Percentiles rank a stretch among this genome's conserved stretches.
phyloP scores from a whole-genome alignment of 1,140 invertebrate species.

The Microplitis mediator region DNA sequence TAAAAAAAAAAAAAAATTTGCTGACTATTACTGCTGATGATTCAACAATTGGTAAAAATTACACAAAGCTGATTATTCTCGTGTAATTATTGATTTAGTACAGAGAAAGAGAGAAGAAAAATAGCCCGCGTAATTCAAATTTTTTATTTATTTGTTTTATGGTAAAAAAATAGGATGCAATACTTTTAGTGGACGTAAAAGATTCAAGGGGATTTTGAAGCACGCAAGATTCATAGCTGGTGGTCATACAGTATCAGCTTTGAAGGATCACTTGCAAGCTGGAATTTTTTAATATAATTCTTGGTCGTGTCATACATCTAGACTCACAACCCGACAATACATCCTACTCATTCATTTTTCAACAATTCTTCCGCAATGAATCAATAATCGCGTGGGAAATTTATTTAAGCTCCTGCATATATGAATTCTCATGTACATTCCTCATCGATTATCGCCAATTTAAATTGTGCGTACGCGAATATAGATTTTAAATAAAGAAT shows the following conservation, averaged over 20 bases:
- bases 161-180: no score
- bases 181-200: neutral
- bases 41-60: no score
- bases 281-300: slow-evolving; percentile 44
- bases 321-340: neutral
- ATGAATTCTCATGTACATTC: neutral
- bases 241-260: slow-evolving; percentile 19
- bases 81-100: no score
- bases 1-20: no score
- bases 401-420: slow-evolving; percentile 2
- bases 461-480: neutral
- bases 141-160: no score
- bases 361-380: slow-evolving; percentile 7
- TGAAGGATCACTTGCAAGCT: slow-evolving; percentile 34
- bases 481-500: neutral
- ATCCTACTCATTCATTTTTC: neutral
- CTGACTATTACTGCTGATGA: no score
- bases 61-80: no score
- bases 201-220: slow-evolving; percentile 15
- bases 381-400: neutral
- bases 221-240: slow-evolving; percentile 22
- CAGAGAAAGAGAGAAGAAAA: no score
- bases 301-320: neutral
- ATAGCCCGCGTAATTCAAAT: no score
- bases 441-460: slow-evolving; percentile 4